These are phyloP conservation scores for Orussus abietinus DNA, from an alignment of 1,140 invertebrate species.

Conservation along the genomic window DNA sequence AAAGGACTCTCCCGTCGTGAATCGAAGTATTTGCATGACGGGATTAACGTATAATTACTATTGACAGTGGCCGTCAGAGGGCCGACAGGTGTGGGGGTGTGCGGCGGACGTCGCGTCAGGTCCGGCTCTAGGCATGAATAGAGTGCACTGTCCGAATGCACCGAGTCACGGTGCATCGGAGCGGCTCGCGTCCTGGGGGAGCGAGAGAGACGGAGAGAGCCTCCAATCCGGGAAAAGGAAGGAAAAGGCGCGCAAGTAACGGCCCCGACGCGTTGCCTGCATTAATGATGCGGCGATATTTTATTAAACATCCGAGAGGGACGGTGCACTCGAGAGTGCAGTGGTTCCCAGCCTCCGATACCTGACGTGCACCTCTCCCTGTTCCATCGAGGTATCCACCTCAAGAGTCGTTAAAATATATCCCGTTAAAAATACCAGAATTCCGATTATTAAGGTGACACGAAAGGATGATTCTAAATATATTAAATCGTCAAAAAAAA, in stretches of 20 bases:
- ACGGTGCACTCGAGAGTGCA: no score
- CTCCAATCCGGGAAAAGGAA: neutral
- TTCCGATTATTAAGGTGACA: no score
- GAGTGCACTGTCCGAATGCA: conserved; percentile 26
- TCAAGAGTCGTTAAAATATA: no score
- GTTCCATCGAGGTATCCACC: no score
- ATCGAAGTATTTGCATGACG: conserved; percentile 27
- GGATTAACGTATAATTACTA: conserved; percentile 42
- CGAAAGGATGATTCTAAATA: no score
- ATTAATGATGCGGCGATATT: conserved; percentile 38
- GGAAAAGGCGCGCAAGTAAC: conserved; percentile 14
- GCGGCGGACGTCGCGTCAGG: conserved; percentile 22
- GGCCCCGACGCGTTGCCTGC: conserved; percentile 20
- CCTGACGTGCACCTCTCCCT: no score
- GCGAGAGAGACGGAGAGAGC: conserved; percentile 1
- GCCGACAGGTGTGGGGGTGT: conserved; percentile 37
- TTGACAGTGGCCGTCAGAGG: conserved; percentile 30
- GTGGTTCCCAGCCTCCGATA: no score
- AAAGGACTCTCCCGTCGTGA: no score
- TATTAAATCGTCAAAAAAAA: no score
- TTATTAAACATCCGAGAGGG: conserved; percentile 27
- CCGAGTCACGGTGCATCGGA: conserved; percentile 27
- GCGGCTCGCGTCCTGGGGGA: conserved; percentile 1
- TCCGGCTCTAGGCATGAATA: conserved; percentile 23
- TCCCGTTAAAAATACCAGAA: no score